Conservation (phyloP, 2,888 invertebrate species). For the Ischnus inquisitorius region DNA sequence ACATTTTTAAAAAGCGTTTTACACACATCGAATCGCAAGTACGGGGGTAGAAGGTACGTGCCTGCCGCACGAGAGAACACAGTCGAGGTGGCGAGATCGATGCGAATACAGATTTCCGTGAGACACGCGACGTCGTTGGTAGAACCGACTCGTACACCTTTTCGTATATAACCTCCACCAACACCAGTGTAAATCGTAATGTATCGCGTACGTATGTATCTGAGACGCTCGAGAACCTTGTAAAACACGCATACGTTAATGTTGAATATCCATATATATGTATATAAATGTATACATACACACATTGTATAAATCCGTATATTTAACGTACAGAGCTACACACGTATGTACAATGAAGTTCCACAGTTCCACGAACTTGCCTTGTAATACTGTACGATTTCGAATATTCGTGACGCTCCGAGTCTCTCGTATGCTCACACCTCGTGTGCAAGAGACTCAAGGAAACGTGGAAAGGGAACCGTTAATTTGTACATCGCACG, state of each 20-base stretch:
- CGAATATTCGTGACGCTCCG: slow-evolving; percentile 50
- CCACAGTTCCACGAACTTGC: slow-evolving; percentile 20
- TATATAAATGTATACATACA: no score
- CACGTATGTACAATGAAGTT: slow-evolving; percentile 5
- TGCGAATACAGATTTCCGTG: slow-evolving; percentile 59
- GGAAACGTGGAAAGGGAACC: slow-evolving; percentile 66
- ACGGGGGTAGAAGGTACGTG: slow-evolving; percentile 4
- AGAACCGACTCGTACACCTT: slow-evolving; percentile 31
- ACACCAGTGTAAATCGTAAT: not conserved
- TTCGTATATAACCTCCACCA: not conserved
- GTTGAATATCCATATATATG: not conserved
- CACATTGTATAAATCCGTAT: not conserved
- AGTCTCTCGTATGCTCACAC: not conserved
- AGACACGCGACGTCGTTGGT: slow-evolving; percentile 50
- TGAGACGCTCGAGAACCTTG: slow-evolving; percentile 16
- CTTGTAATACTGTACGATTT: slow-evolving; percentile 12
- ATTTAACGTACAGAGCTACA: not conserved
- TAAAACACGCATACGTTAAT: slow-evolving; percentile 15
- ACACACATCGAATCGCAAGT: not conserved
- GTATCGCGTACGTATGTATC: not conserved
- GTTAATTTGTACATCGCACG: slow-evolving; percentile 71
- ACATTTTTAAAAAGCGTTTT: slow-evolving; percentile 14
- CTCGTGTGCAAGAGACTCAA: not conserved
- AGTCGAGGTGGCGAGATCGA: slow-evolving; percentile 58
- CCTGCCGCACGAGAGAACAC: slow-evolving; percentile 24